A percentile compares a stretch with the other conserved stretches of the same genome.
Conservation (phyloP, 2,888 invertebrate genomes). For the Cataglyphis altisquamis region DNA sequence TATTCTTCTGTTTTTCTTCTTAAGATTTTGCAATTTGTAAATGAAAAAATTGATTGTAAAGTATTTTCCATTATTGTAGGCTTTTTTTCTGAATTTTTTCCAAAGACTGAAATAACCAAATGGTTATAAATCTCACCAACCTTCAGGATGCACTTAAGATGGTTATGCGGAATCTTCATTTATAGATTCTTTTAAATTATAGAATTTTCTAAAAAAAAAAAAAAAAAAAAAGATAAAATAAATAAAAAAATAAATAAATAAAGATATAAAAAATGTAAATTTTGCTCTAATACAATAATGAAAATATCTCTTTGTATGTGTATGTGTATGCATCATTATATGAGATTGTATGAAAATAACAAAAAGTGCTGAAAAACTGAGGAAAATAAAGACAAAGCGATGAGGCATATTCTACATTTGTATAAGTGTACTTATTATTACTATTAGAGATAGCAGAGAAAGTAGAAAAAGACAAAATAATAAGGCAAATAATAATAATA, state of each 20-base stretch:
- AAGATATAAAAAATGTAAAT: not conserved
- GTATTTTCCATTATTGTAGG: not conserved
- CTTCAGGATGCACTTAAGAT: not conserved
- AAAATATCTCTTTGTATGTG: conserved; percentile 3
- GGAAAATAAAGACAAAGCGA: not conserved
- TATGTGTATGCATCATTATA: conserved; percentile 1
- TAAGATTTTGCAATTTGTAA: not conserved
- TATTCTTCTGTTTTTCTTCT: not conserved
- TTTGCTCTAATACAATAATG: not conserved
- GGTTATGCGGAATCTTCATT: conserved; percentile 19
- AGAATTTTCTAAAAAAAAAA: conserved; percentile 26
- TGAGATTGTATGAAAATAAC: conserved; percentile 18
- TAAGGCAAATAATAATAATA: conserved; percentile 30
- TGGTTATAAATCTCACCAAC: conserved; percentile 24
- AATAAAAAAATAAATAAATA: conserved; percentile 8
- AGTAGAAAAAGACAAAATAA: conserved; percentile 46
- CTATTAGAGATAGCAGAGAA: not conserved
- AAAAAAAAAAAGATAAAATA: not conserved
- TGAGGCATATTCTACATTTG: not conserved
- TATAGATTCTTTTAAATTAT: not conserved
- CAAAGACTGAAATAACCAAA: not conserved
- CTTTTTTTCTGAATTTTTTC: not conserved
- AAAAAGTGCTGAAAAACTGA: conserved; percentile 16
- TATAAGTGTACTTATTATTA: not conserved
- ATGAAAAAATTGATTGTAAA: not conserved